These are phyloP conservation scores for Cheirogaleus medius DNA, from an alignment of 2,113 vertebrate species.

Conservation along the genomic window DNA sequence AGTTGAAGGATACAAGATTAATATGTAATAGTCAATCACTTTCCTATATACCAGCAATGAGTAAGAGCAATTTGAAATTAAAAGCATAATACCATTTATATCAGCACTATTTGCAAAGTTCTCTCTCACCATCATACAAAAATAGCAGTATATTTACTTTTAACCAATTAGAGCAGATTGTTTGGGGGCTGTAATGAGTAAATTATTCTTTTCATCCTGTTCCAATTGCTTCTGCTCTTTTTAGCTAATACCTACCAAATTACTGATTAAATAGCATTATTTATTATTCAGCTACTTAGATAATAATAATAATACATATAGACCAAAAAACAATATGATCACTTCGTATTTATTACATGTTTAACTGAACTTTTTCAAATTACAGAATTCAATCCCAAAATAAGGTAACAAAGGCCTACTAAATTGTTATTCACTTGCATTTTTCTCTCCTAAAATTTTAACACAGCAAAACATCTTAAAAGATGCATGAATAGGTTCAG, in stretches of 20 bases:
- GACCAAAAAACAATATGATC: constrained; percentile 64
- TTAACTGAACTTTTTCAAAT: constrained; percentile 68
- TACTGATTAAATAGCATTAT: constrained; percentile 12
- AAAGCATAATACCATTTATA: neutral
- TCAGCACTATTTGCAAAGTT: neutral
- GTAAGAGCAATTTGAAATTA: neutral
- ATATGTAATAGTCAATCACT: neutral
- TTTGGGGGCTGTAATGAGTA: neutral
- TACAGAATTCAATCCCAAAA: constrained; percentile 72
- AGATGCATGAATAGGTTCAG: constrained; percentile 75
- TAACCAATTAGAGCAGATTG: neutral
- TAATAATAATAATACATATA: constrained; percentile 72
- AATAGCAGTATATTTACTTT: neutral
- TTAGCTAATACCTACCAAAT: constrained; percentile 17
- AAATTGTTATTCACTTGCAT: constrained; percentile 69
- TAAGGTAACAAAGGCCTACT: constrained; percentile 68
- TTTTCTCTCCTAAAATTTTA: constrained; percentile 67
- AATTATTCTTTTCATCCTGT: constrained; percentile 8
- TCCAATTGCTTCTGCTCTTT: constrained; percentile 13
- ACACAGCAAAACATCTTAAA: constrained; percentile 58
- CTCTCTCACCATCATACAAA: neutral
- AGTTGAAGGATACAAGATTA: neutral
- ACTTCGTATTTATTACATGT: constrained; percentile 59
- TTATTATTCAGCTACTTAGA: constrained; percentile 58
- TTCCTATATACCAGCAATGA: neutral